These are phyloP conservation scores for Erythrolamprus reginae DNA, from an alignment of 2,113 vertebrate genomes.

Conservation along the genomic window DNA sequence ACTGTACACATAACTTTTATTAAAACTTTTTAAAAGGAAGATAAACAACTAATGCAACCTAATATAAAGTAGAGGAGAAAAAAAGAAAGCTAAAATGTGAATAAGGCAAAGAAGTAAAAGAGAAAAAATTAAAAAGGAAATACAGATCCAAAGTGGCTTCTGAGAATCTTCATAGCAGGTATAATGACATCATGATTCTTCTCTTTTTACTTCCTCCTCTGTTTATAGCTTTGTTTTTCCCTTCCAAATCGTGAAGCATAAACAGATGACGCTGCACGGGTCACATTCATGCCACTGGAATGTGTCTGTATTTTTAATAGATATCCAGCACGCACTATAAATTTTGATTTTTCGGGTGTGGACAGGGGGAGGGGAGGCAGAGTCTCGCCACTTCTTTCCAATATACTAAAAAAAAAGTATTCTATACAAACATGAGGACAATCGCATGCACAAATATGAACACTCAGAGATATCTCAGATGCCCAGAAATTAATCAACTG, in stretches of 20 bases:
- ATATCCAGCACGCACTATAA: background rate
- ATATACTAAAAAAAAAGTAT: background rate
- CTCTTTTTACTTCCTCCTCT: conserved; percentile 48
- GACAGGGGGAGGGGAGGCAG: conserved; percentile 1
- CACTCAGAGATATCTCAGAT: background rate
- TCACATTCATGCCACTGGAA: background rate
- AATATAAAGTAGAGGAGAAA: background rate
- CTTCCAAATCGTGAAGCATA: background rate
- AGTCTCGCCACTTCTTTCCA: background rate
- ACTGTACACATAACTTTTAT: background rate
- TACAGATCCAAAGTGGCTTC: background rate
- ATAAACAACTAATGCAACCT: background rate
- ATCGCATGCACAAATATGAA: background rate
- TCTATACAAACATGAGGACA: background rate
- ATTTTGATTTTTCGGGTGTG: conserved; percentile 23
- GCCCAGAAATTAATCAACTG: background rate
- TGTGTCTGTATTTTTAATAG: background rate
- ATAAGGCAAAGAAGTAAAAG: background rate
- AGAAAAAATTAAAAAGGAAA: background rate
- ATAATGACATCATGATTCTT: background rate
- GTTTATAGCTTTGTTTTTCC: conserved; percentile 11
- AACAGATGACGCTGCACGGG: background rate
- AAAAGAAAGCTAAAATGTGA: background rate
- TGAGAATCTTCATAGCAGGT: background rate
- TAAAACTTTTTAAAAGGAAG: background rate